phyloP scores from a whole-genome alignment of 2,113 vertebrate genomes.

The Rhynchopsitta pachyrhyncha region DNA sequence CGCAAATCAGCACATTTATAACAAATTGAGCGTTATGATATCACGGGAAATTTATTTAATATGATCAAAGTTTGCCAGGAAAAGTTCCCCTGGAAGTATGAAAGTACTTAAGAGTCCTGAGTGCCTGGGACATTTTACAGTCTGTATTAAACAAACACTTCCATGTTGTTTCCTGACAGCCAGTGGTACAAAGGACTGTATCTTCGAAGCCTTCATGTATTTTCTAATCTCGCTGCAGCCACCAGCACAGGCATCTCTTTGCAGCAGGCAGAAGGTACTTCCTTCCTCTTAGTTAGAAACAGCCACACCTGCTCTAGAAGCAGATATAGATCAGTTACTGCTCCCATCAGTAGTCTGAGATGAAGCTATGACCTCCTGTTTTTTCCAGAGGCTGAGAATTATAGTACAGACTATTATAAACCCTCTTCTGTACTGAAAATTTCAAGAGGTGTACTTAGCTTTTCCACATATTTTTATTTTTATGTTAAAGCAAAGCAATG shows the following conservation, averaged over 20 bases:
- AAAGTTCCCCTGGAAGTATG: constrained; percentile 17
- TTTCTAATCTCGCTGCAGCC: not conserved
- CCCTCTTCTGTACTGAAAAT: not conserved
- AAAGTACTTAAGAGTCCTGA: constrained; percentile 24
- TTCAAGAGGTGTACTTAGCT: not conserved
- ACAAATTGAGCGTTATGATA: constrained; percentile 19
- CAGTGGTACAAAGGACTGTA: not conserved
- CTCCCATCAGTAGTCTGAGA: not conserved
- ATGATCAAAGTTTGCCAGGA: constrained; percentile 38
- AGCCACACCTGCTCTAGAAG: not conserved
- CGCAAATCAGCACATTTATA: constrained; percentile 49
- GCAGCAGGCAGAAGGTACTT: not conserved
- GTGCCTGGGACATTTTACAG: constrained; percentile 45
- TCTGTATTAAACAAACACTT: constrained; percentile 33
- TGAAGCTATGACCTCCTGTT: not conserved
- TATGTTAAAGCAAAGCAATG: not conserved
- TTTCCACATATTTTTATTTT: not conserved
- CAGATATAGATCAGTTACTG: not conserved
- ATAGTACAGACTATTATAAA: not conserved
- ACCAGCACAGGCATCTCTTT: not conserved
- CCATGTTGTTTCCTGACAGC: not conserved
- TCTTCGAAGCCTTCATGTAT: not conserved
- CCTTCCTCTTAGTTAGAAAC: not conserved
- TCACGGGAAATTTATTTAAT: constrained; percentile 34
- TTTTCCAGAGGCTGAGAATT: not conserved